Evolutionary conservation across 2,797 vertebrate species (phyloP).

Genomic region (Leptatherina wallacei): DNA sequence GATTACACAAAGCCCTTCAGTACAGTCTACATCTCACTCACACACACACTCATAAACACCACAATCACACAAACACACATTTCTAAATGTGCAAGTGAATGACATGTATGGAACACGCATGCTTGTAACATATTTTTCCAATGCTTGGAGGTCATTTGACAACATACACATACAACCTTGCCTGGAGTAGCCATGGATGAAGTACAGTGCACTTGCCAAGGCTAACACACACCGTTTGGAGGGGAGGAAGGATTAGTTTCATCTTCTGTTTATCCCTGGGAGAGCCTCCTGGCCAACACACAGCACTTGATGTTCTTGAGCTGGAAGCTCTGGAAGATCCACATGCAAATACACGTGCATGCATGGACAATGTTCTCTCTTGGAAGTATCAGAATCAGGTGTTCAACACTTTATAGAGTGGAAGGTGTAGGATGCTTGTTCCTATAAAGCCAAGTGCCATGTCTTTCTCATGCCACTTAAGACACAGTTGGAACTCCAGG

Average conservation of each 20-base stretch:
- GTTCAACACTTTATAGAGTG: slow-evolving; percentile 39
- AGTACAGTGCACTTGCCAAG: slow-evolving; percentile 9
- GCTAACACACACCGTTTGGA: slow-evolving; percentile 45
- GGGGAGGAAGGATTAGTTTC: slow-evolving; percentile 71
- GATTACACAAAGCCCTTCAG: slow-evolving; percentile 81
- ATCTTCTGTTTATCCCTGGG: slow-evolving; percentile 71
- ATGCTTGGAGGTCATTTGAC: slow-evolving; percentile 57
- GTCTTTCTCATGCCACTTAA: slow-evolving; percentile 46
- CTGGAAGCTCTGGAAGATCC: slow-evolving; percentile 55
- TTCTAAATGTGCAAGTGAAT: slow-evolving; percentile 61
- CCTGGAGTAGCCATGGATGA: slow-evolving; percentile 28
- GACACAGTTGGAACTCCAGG: slow-evolving; percentile 35
- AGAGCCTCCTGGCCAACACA: slow-evolving; percentile 72
- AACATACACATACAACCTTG: slow-evolving; percentile 48
- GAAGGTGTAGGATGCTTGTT: slow-evolving; percentile 51
- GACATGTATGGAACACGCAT: slow-evolving; percentile 57
- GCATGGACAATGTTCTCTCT: slow-evolving; percentile 28
- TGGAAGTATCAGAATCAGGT: slow-evolving; percentile 37
- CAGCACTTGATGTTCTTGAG: slow-evolving; percentile 75
- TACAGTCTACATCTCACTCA: slow-evolving; percentile 48
- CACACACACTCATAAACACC: slow-evolving; percentile 23
- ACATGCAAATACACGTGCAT: slow-evolving; percentile 19
- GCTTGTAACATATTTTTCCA: slow-evolving; percentile 47
- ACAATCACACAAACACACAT: slow-evolving; percentile 29
- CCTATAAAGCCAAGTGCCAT: slow-evolving; percentile 47